These are phyloP conservation scores for Paramacrobiotus metropolitanus DNA, from an alignment of 1,140 invertebrate species.

Conservation along the genomic window DNA sequence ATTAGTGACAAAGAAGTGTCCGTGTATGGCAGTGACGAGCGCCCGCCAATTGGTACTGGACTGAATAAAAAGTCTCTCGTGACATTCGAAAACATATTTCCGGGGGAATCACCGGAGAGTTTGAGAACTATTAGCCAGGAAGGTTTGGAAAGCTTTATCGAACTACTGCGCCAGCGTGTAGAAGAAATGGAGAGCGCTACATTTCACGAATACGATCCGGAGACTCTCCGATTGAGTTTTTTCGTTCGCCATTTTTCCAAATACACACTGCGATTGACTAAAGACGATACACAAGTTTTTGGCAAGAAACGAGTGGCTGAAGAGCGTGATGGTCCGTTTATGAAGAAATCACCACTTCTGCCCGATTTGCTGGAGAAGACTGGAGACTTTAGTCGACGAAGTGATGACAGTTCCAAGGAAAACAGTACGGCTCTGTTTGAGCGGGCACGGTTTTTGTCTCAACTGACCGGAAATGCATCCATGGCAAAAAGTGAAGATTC, in stretches of 20 bases:
- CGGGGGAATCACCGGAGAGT: constrained; percentile 35
- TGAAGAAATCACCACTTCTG: too few relatives aligned
- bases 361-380: too few relatives aligned
- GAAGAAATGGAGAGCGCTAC: not conserved
- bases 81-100: constrained; percentile 82
- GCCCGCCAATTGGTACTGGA: constrained; percentile 50
- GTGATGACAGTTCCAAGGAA: too few relatives aligned
- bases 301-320: constrained; percentile 5
- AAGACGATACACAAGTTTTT: constrained; percentile 2
- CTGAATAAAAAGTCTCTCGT: constrained; percentile 72
- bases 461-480: too few relatives aligned
- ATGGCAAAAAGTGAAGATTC: too few relatives aligned
- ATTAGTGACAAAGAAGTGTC: constrained; percentile 37
- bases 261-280: constrained; percentile 7
- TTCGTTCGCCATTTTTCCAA: constrained; percentile 6
- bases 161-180: not conserved
- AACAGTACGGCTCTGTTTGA: too few relatives aligned
- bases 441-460: too few relatives aligned
- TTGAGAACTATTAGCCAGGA: constrained; percentile 35
- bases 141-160: constrained; percentile 35
- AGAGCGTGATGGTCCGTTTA: too few relatives aligned
- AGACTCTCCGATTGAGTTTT: not conserved
- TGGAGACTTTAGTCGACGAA: too few relatives aligned
- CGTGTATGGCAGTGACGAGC: constrained; percentile 38
- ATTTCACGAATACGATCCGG: constrained; percentile 4